Conservation (phyloP, 2,888 invertebrate genomes). For the Augiades crinisus region DNA sequence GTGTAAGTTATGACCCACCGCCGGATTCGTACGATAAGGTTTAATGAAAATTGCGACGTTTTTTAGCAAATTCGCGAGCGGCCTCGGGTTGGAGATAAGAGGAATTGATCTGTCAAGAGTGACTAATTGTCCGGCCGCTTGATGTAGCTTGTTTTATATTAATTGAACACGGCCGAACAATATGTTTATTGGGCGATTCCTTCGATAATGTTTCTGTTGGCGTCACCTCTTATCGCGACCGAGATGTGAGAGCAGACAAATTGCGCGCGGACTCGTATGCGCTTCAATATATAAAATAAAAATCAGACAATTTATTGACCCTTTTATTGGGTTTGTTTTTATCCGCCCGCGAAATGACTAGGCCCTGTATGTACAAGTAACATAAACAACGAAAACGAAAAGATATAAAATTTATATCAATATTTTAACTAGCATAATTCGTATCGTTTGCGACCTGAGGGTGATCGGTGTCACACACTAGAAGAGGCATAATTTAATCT, state of each 20-base stretch:
- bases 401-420: background rate
- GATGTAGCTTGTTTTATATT: slow-evolving; percentile 39
- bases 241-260: slow-evolving; percentile 22
- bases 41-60: slow-evolving; percentile 70
- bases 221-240: slow-evolving; percentile 25
- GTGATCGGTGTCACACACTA: too few species aligned
- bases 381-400: too few species aligned
- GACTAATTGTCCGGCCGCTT: slow-evolving; percentile 42
- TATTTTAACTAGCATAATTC: too few species aligned
- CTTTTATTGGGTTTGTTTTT: slow-evolving; percentile 16
- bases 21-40: slow-evolving; percentile 61
- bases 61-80: slow-evolving; percentile 66
- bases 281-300: slow-evolving; percentile 19
- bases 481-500: too few species aligned
- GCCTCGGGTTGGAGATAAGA: slow-evolving; percentile 53
- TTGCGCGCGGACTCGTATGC: slow-evolving; percentile 13
- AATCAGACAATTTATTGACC: slow-evolving; percentile 17
- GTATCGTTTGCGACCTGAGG: too few species aligned
- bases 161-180: slow-evolving; percentile 38
- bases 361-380: background rate
- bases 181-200: slow-evolving; percentile 34
- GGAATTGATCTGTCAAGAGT: slow-evolving; percentile 59
- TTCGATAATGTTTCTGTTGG: slow-evolving; percentile 28
- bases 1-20: slow-evolving; percentile 63
- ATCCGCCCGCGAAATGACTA: background rate